These are phyloP conservation scores for Sitta europaea DNA, from an alignment of 2,113 vertebrate species.

Conservation along the genomic window DNA sequence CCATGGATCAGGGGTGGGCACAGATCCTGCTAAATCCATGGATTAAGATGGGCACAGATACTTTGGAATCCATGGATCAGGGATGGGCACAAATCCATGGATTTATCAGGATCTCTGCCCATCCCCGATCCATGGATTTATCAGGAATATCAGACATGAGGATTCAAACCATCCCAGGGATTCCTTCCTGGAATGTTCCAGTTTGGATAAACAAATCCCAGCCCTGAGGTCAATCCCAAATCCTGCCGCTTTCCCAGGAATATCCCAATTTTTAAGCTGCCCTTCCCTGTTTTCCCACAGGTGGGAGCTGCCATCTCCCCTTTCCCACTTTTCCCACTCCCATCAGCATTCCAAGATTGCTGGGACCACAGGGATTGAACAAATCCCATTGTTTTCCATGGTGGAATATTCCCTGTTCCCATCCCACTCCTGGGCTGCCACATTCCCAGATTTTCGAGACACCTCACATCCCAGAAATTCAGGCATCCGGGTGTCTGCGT, in stretches of 20 bases:
- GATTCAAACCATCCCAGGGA: accelerated
- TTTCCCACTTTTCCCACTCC: background rate
- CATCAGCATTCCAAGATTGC: accelerated
- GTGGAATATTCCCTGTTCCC: background rate
- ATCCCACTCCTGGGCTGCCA: background rate
- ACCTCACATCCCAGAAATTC: no score
- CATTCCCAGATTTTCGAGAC: background rate
- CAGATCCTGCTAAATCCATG: accelerated
- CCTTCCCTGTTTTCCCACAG: background rate
- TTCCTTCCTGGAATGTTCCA: background rate
- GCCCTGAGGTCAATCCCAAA: accelerated
- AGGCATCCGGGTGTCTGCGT: accelerated
- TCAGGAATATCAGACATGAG: no score
- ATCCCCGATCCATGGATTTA: accelerated
- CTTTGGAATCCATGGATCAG: background rate
- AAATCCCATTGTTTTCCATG: background rate
- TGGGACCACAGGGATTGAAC: background rate
- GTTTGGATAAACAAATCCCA: no score
- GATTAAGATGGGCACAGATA: background rate
- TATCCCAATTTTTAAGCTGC: background rate
- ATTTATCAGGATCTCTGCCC: no score
- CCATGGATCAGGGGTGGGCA: background rate
- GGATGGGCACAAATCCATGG: no score
- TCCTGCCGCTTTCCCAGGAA: background rate
- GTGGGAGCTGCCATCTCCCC: no score